phyloP scores from a whole-genome alignment of 2,797 vertebrate species.

The Coccyzus lansbergi region DNA sequence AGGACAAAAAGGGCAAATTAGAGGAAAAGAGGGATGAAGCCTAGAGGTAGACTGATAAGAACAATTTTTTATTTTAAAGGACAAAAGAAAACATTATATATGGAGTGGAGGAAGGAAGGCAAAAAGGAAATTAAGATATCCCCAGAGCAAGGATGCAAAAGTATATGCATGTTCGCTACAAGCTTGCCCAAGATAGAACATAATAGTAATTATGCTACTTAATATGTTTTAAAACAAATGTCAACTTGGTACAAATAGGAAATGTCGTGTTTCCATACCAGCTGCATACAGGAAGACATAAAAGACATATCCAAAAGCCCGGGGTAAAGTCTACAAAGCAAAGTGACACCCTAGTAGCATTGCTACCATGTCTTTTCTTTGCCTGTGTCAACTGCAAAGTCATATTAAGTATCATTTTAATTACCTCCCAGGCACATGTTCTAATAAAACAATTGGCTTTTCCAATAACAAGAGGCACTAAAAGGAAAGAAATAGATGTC shows the following conservation, averaged over 20 bases:
- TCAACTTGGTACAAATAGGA: background rate
- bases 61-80: background rate
- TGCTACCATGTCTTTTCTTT: background rate
- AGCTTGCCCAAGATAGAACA: background rate
- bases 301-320: conserved; percentile 1
- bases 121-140: background rate
- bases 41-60: background rate
- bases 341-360: background rate
- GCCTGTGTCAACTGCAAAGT: background rate
- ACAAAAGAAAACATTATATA: background rate
- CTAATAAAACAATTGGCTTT: background rate
- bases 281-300: background rate
- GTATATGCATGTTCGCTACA: background rate
- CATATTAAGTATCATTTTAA: background rate
- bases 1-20: background rate
- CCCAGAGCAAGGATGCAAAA: background rate
- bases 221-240: background rate
- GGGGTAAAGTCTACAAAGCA: background rate
- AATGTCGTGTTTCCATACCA: background rate
- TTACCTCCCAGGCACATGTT: background rate
- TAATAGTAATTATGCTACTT: background rate
- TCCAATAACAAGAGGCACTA: background rate
- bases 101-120: background rate
- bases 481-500: background rate
- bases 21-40: background rate